Base-by-base conservation (phyloP, 2,888 invertebrate species). In the Phaonia tiefii region DNA sequence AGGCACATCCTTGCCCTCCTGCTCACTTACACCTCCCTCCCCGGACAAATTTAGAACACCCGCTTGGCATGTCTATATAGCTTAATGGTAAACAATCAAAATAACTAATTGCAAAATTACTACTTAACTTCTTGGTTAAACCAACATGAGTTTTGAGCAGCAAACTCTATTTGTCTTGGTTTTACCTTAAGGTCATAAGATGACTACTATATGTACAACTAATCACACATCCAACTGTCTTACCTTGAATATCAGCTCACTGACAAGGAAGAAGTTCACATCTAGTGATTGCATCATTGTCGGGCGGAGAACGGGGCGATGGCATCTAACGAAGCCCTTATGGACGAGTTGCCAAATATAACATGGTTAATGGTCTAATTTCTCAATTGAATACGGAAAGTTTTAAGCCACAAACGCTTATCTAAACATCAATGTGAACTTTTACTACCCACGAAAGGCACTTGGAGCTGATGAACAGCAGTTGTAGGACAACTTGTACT, bases 341-440 rank as follows among this genome's bases (percentile, higher is more conserved):
- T 17, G 7, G 58, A 58, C 15, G 74, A 75, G 78, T 75, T 78
- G 72, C 81, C 69, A 49, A 60, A 78, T 79, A 79, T 84, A 84
- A 84, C 80, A 82, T 73, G 82, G 84, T 87, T 88, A 89, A 87
- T 87, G 88, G 84, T 86, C 87, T 87, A 89, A 88, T 88, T 89
- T 87, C 88, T 87, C 89, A 88, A 88, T 88, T 86, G 87, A 86
- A 86, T 84, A 84, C 83, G 79, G 84, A 85, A 85, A 85, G 83
- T 84, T 83, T 77, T 71, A 85, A 83, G 75, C 81, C 81, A 81
- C 81, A 81, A 67, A 74, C 71, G 71, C 80, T 80, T 80, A 80
- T 80, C 77, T 70, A 67, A 77, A 67, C 80, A 80, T 74, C 74
- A 58, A 66, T 73, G 65, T 37, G 56, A 66, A 73, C 15, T 72